Base-by-base conservation (phyloP, 1,140 invertebrate genomes). In the Leptinotarsa defecta region DNA sequence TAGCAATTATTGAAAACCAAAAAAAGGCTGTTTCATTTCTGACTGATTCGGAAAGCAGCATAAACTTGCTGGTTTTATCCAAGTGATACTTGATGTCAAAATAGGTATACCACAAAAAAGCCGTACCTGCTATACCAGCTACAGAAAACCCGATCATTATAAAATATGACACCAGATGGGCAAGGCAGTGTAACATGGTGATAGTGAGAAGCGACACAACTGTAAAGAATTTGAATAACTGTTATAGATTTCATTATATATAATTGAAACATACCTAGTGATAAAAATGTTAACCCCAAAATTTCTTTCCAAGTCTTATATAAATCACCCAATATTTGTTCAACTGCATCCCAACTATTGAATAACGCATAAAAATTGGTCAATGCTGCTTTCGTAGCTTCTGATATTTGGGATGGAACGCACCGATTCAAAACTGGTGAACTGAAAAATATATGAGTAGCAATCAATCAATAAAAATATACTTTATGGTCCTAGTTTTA, bases 41-140 rank as follows among this genome's bases (percentile, higher is more conserved):
- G 1, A 94, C 88, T 71, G 93, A 92, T 87, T 96, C 93, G 57
- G 81, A 79, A 27, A 84, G 82, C 71, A 86, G 73, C 80, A 82
- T 84, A 72, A 86, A 87, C 64, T 88, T 84, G 62, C 90, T 86
- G 48, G 90, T 90, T 76, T 86, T 86, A 84, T 92, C 92, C 63
- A 95, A 87, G 67, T 92, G 90, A 74, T 87, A 87, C 79, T 91
- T 92, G 19, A 96, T 90, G 78, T 92, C 92, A 77, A 91, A 89
- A 83, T 96, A 98, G 4, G 94, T 95, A 87, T 94, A 95, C 96
- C 96, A 98, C 17, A 98, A 85, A 57, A 95, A 89, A 24, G 83
- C 90, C 65, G 95, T 96, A 17, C 94, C 92, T 77, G 86, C 93
- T 74, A 95, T 87, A 82, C 92, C 92, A 49, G 91, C 89, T 64